Evolutionary conservation across 2,888 invertebrate genomes (phyloP).

Genomic region (Tachina lurida): DNA sequence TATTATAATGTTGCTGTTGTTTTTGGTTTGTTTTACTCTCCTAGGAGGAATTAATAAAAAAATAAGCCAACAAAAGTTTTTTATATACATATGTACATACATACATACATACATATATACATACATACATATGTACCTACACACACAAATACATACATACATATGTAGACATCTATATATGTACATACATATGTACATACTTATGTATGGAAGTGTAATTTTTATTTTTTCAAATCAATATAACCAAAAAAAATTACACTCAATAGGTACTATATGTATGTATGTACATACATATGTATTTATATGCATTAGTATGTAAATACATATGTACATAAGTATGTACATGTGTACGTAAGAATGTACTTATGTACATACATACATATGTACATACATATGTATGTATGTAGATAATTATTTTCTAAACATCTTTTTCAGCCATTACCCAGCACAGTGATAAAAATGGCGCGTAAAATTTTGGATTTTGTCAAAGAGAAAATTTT

Average conservation of each 20-base stretch:
- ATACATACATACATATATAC: slow-evolving; percentile 7
- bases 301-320: not conserved
- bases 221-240: no score
- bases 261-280: no score
- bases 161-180: not conserved
- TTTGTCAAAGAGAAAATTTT: not conserved
- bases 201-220: no score
- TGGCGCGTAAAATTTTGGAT: slow-evolving; percentile 69
- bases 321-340: not conserved
- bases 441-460: slow-evolving; percentile 10
- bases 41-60: slow-evolving; percentile 40
- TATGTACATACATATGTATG: not conserved
- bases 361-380: not conserved
- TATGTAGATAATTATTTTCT: not conserved
- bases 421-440: not conserved
- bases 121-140: slow-evolving; percentile 45
- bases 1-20: slow-evolving; percentile 54
- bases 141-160: slow-evolving; percentile 37
- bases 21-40: slow-evolving; percentile 60
- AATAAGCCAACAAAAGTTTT: slow-evolving; percentile 32
- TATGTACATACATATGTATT: not conserved
- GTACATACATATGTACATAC: not conserved
- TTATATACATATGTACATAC: not conserved
- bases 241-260: no score
- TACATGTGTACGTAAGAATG: no score